phyloP scores from a whole-genome alignment of 2,113 vertebrate species.

The Hemiprocne comata region DNA sequence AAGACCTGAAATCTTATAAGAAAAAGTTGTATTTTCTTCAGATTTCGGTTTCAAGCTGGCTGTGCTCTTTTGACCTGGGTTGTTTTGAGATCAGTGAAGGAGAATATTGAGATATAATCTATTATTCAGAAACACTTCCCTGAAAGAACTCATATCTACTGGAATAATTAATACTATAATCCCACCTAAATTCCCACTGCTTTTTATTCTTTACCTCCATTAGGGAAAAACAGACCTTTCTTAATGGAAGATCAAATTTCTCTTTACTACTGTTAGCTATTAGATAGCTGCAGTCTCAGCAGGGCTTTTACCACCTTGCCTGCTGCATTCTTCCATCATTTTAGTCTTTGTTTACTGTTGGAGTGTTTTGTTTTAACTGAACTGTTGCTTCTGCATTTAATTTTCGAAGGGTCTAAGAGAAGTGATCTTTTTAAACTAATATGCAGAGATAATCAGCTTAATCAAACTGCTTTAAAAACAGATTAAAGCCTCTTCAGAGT shows the following conservation, averaged over 20 bases:
- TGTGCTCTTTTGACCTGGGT: neutral
- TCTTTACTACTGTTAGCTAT: neutral
- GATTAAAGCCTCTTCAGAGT: neutral
- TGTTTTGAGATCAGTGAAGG: neutral
- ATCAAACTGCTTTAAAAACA: neutral
- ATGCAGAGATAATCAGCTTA: neutral
- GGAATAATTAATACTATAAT: neutral
- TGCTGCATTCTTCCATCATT: neutral
- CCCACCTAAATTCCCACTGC: neutral
- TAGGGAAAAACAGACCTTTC: neutral
- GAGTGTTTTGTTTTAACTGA: neutral
- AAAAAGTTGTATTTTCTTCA: neutral
- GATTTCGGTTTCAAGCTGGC: neutral
- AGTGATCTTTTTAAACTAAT: neutral
- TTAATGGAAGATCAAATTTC: neutral
- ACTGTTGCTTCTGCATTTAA: neutral
- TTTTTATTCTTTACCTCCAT: neutral
- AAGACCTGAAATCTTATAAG: neutral
- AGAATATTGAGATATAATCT: neutral
- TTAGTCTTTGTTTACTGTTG: neutral
- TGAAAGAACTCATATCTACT: neutral
- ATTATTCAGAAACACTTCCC: neutral
- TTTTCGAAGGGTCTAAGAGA: neutral
- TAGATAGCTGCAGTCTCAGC: neutral
- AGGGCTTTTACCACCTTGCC: neutral